Percentiles rank a stretch among this genome's conserved stretches.
Conservation (phyloP, 2,888 invertebrate genomes). For the Drosophila helvetica region DNA sequence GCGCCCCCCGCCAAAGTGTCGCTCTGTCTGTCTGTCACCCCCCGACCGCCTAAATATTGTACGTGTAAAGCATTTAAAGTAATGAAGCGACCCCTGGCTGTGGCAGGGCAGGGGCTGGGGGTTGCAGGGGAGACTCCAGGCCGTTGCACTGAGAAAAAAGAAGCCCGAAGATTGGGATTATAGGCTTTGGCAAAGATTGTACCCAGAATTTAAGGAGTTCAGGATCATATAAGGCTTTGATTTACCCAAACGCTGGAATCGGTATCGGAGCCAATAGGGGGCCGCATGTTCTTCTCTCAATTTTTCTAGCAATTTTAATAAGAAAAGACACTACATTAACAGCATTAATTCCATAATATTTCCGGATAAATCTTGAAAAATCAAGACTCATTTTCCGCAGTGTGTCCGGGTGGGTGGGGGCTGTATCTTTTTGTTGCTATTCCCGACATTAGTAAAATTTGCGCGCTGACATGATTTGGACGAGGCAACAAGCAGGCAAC, state of each 20-base stretch:
- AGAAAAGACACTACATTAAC: no score
- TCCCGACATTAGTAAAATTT: constrained; percentile 63
- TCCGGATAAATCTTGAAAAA: no score
- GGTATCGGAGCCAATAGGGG: no score
- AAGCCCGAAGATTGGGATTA: background rate
- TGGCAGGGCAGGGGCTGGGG: constrained; percentile 16
- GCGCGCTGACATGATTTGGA: constrained; percentile 60
- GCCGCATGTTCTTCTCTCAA: no score
- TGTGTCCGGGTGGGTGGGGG: constrained; percentile 1
- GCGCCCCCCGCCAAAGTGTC: constrained; percentile 52
- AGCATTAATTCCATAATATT: no score
- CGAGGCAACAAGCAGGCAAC: background rate
- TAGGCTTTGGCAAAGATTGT: no score
- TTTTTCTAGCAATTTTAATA: no score
- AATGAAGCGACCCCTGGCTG: constrained; percentile 53
- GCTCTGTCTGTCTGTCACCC: constrained; percentile 6
- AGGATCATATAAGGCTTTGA: no score
- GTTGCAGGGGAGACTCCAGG: background rate
- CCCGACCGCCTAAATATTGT: constrained; percentile 58
- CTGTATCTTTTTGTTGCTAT: background rate
- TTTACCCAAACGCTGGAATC: no score
- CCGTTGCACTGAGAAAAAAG: background rate
- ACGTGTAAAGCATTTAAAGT: constrained; percentile 79
- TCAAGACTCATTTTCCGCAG: background rate
- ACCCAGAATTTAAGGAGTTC: no score